These are phyloP conservation scores for Hesperia comma DNA, from an alignment of 2,888 invertebrate species.

Conservation along the genomic window DNA sequence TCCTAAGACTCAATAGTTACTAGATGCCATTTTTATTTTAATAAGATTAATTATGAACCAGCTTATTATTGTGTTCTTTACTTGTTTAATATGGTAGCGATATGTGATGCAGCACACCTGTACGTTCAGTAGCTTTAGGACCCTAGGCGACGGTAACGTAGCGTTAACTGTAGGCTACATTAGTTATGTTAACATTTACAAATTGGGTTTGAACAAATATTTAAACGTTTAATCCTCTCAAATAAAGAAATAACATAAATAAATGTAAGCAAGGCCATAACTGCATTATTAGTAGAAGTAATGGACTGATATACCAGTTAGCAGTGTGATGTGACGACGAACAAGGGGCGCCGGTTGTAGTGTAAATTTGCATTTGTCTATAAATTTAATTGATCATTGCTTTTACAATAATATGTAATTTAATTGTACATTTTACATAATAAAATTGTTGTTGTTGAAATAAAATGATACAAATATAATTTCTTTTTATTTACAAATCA, in stretches of 20 bases:
- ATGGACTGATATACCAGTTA: constrained; percentile 26
- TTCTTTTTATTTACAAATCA: constrained; percentile 38
- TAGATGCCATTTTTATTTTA: constrained; percentile 74
- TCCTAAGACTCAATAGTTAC: constrained; percentile 74
- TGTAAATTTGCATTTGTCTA: constrained; percentile 57
- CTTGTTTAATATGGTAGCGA: constrained; percentile 45
- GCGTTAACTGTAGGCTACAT: constrained; percentile 18
- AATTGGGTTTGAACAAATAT: constrained; percentile 40
- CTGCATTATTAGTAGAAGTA: constrained; percentile 18
- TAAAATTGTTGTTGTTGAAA: constrained; percentile 79
- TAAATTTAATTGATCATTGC: constrained; percentile 61
- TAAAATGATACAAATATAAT: constrained; percentile 61
- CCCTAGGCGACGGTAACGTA: constrained; percentile 16
- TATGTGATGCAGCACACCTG: constrained; percentile 9
- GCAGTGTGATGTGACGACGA: constrained; percentile 39
- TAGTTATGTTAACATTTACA: constrained; percentile 11
- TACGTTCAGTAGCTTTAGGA: constrained; percentile 14
- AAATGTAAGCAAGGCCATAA: constrained; percentile 53
- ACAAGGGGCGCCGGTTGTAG: constrained; percentile 41
- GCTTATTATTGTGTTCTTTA: constrained; percentile 61
- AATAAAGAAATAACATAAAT: constrained; percentile 43
- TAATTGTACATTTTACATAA: constrained; percentile 79
- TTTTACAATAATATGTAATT: constrained; percentile 74
- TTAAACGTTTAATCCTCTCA: constrained; percentile 38
- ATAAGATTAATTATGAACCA: constrained; percentile 55